A percentile compares a stretch with the other conserved stretches of the same genome.
Conservation (phyloP, 2,113 vertebrate species). For the Eonycteris spelaea region DNA sequence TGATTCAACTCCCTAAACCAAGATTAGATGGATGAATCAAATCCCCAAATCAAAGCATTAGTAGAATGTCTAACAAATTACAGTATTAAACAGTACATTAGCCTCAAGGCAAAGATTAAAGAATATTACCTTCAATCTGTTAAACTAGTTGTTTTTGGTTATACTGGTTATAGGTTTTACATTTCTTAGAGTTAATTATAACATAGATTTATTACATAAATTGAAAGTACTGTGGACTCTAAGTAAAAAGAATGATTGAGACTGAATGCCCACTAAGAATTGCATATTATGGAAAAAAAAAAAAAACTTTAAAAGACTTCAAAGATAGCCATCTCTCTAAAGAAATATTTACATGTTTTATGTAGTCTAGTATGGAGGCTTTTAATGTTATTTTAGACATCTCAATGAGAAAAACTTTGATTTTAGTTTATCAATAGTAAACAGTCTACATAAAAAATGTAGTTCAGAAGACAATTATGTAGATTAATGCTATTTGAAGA, state of each 20-base stretch:
- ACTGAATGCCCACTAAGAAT: neutral
- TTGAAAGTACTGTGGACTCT: neutral
- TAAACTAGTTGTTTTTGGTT: neutral
- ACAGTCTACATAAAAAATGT: neutral
- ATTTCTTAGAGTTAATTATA: slow-evolving; percentile 13
- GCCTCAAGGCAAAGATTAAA: slow-evolving; percentile 19
- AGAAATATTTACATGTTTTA: neutral
- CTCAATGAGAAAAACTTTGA: neutral
- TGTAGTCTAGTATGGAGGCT: neutral
- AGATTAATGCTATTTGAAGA: neutral
- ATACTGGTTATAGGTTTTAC: neutral
- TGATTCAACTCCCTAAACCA: neutral
- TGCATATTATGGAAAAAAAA: neutral
- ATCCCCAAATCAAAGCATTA: neutral
- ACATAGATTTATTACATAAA: neutral
- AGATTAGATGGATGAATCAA: slow-evolving; percentile 21
- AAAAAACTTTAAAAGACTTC: neutral
- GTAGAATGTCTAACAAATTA: slow-evolving; percentile 10
- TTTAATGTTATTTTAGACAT: neutral
- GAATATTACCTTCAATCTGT: neutral
- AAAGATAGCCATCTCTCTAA: neutral
- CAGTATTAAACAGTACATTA: neutral
- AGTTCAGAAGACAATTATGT: neutral
- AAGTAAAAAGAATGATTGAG: neutral
- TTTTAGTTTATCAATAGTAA: neutral